Percentiles rank a stretch among this genome's conserved stretches.
These are phyloP conservation scores for Acanthurus tractus DNA, from an alignment of 2,797 vertebrate genomes.

Conservation along the genomic window DNA sequence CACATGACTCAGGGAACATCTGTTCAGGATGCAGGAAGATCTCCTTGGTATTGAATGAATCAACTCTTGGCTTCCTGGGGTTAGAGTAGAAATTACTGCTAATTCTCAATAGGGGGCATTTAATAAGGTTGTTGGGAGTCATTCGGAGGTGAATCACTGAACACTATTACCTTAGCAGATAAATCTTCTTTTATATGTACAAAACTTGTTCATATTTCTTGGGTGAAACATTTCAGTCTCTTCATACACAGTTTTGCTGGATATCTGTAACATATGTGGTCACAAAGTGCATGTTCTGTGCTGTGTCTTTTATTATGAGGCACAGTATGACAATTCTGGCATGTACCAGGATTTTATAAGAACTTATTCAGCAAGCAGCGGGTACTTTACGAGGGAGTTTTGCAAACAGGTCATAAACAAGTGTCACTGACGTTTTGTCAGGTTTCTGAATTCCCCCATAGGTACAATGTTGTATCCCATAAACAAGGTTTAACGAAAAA, in stretches of 20 bases:
- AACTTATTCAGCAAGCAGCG: not conserved
- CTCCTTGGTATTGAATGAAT: slow-evolving; percentile 64
- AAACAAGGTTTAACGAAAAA: too few relatives aligned
- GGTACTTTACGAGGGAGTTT: too few relatives aligned
- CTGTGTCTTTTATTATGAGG: not conserved
- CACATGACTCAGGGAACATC: slow-evolving; percentile 67
- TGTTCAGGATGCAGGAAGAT: slow-evolving; percentile 63
- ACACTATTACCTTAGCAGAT: slow-evolving; percentile 12
- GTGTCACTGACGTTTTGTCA: not conserved
- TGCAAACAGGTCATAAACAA: not conserved
- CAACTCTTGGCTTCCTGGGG: slow-evolving; percentile 30
- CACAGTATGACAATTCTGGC: not conserved
- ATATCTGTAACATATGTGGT: not conserved
- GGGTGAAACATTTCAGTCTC: not conserved
- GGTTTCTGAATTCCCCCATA: not conserved
- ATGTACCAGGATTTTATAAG: not conserved
- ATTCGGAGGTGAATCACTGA: slow-evolving; percentile 42
- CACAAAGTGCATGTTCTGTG: not conserved
- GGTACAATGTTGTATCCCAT: not conserved
- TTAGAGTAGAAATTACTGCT: slow-evolving; percentile 52
- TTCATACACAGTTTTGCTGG: not conserved
- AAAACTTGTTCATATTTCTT: not conserved
- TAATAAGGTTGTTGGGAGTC: slow-evolving; percentile 61
- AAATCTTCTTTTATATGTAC: slow-evolving; percentile 11
- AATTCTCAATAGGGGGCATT: slow-evolving; percentile 47